A percentile compares a stretch with the other conserved stretches of the same genome.
These are phyloP conservation scores for Drosophila bifasciata DNA, from an alignment of 1,140 invertebrate species.

Conservation along the genomic window DNA sequence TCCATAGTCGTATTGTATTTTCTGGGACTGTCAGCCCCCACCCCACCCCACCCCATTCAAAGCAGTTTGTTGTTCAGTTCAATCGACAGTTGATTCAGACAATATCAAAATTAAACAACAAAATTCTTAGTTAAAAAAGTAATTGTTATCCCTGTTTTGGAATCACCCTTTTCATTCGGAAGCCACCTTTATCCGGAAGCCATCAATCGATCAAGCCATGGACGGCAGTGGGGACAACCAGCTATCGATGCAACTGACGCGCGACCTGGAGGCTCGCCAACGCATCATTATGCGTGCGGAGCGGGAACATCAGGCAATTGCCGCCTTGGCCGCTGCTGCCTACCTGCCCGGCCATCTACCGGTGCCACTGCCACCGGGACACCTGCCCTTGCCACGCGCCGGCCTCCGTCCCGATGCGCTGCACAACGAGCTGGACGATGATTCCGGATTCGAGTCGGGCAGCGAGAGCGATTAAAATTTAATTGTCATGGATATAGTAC, in stretches of 20 bases:
- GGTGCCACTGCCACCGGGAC: not conserved
- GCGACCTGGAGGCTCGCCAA: conserved; percentile 10
- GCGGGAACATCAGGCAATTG: not conserved
- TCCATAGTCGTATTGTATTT: conserved; percentile 38
- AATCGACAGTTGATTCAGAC: not conserved
- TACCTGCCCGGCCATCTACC: too few relatives aligned
- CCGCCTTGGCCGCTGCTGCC: too few relatives aligned
- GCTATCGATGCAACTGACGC: conserved; percentile 14
- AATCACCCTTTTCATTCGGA: not conserved
- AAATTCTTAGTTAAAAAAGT: not conserved
- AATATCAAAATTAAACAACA: conserved; percentile 24
- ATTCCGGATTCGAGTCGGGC: conserved; percentile 65
- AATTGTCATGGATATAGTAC: conserved; percentile 14
- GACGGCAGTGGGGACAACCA: conserved; percentile 68
- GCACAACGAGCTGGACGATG: conserved; percentile 21
- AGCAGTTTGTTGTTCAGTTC: not conserved
- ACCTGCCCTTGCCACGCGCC: not conserved
- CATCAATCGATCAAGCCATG: conserved; percentile 21
- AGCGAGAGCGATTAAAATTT: conserved; percentile 41
- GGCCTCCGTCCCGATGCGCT: not conserved
- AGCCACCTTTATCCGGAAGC: too few relatives aligned
- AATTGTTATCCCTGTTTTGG: too few relatives aligned
- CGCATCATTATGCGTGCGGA: not conserved
- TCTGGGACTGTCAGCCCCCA: conserved; percentile 21
- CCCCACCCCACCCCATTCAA: too few relatives aligned